Evolutionary conservation across 2,797 vertebrate genomes (phyloP).

Genomic region (Phaenicophaeus curvirostris): DNA sequence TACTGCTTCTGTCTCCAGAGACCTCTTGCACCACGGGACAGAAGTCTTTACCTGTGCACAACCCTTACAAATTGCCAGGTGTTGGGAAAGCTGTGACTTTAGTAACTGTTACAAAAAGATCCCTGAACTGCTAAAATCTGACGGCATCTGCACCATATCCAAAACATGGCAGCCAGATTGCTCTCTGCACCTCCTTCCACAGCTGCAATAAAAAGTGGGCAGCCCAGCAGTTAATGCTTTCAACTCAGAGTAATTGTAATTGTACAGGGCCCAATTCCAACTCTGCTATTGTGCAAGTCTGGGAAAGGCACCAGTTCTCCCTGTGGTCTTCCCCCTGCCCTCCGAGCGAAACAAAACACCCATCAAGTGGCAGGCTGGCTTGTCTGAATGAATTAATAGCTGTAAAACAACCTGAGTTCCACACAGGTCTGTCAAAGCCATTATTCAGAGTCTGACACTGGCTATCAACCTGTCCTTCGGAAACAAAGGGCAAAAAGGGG

Average conservation of each 20-base stretch:
- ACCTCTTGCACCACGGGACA: background rate
- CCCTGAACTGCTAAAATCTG: background rate
- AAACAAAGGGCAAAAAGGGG: background rate
- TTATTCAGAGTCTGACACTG: background rate
- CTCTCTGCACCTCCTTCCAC: background rate
- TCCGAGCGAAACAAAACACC: background rate
- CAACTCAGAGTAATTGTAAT: background rate
- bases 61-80: background rate
- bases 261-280: conserved; percentile 5
- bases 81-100: conserved; percentile 3
- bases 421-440: background rate
- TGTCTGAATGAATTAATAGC: conserved; percentile 16
- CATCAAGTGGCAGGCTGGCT: conserved; percentile 14
- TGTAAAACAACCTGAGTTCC: background rate
- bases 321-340: background rate
- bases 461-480: background rate
- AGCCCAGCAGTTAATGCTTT: conserved; percentile 20
- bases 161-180: background rate
- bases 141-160: background rate
- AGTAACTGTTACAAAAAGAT: background rate
- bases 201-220: background rate
- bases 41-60: background rate
- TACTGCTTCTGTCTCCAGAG: background rate
- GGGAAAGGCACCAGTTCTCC: conserved; percentile 32
- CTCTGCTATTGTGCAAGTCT: conserved; percentile 17